Base-by-base conservation (phyloP, 2,888 invertebrate species). In the Lepeophtheirus nordmannii region DNA sequence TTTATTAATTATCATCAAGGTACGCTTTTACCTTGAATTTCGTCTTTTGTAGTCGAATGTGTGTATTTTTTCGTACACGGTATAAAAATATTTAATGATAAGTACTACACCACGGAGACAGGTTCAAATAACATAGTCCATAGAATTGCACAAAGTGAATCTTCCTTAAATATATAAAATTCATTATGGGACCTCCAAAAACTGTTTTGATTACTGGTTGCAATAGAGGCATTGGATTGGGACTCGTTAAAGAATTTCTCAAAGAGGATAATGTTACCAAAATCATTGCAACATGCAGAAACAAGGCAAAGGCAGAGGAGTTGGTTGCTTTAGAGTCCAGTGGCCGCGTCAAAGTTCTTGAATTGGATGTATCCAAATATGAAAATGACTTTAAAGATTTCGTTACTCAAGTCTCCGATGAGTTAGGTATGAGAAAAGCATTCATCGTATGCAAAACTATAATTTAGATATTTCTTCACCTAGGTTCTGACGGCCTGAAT, bases 161-260 rank as follows among this genome's bases (percentile, higher is more conserved):
- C n/a, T n/a, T n/a, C n/a, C n/a, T n/a, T n/a, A n/a, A n/a, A n/a
- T n/a, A n/a, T n/a, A n/a, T n/a, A n/a, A n/a, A n/a, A 30, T 30
- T 30, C 30, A 30, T 7, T 30, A 30, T 30, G 30, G 7, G 30
- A 2, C 30, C 30, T 60, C 64, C 46, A 61, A 67, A 61, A 60
- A 86, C 46, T 46, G 83, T 89, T 71, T 77, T 93, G 72, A 85
- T 93, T 71, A 93, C 93, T 57, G 93, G 92, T 58, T 87, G 87
- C 69, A 92, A 90, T 75, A 82, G 92, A 59, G 93, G 93, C 11
- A 79, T 93, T 67, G 93, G 93, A 57, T 78, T 92, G 67, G 90
- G 91, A 69, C 79, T 93, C 72, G 83, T 92, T 56, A 86, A 84
- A 76, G 81, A 84, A 72, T 65, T 70, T 11, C 38, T 71, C 3